Percentiles rank a stretch among this genome's conserved stretches.
Evolutionary conservation across 2,113 vertebrate genomes (phyloP).

Genomic region (Apaloderma vittatum): DNA sequence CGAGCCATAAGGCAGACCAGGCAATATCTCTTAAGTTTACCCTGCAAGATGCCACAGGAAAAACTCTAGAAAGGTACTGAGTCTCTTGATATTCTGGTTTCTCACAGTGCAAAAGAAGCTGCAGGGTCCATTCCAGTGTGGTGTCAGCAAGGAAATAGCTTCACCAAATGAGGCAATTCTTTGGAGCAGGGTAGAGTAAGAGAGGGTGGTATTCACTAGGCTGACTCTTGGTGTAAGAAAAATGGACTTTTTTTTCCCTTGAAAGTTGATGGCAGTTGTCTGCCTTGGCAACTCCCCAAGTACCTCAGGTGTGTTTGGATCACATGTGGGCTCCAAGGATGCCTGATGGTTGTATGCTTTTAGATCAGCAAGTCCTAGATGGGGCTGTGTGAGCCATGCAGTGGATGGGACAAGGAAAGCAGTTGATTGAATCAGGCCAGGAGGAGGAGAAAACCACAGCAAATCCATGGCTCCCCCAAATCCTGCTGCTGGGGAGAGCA

Average conservation of each 20-base stretch:
- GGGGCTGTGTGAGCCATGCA: neutral
- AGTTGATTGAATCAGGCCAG: neutral
- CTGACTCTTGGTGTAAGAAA: neutral
- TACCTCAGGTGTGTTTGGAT: neutral
- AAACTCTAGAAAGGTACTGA: neutral
- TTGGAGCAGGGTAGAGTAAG: neutral
- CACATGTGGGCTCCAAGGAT: neutral
- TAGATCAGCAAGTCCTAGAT: neutral
- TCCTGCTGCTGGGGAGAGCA: neutral
- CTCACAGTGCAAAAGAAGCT: neutral
- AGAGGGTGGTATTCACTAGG: neutral
- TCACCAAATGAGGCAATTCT: neutral
- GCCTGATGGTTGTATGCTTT: neutral
- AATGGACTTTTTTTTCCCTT: neutral
- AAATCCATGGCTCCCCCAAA: neutral
- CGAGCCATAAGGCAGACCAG: neutral
- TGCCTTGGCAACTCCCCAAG: neutral
- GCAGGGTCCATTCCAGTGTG: neutral
- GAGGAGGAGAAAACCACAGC: neutral
- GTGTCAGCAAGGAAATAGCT: neutral
- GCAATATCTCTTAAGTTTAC: neutral
- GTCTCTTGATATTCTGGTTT: neutral
- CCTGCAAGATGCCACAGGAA: neutral
- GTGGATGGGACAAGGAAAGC: neutral
- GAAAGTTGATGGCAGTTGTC: neutral